Percentiles rank a stretch among this genome's conserved stretches.
Evolutionary conservation across 2,797 vertebrate species (phyloP).

Genomic region (Neoniphon sammara): DNA sequence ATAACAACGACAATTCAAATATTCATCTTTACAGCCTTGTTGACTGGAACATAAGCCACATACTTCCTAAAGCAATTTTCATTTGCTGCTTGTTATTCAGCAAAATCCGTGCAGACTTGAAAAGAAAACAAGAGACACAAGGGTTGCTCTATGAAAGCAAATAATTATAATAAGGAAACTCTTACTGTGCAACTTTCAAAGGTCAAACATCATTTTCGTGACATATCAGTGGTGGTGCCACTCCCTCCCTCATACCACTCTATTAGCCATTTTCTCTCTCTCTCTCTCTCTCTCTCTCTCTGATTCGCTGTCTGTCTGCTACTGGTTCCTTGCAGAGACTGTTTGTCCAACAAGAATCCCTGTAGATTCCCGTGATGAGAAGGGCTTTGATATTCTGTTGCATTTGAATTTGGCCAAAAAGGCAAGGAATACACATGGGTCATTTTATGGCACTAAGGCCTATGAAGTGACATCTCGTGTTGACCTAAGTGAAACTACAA

Average conservation of each 20-base stretch:
- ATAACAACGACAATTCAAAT: background rate
- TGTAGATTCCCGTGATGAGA: slow-evolving; percentile 92
- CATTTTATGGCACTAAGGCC: slow-evolving; percentile 88
- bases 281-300: background rate
- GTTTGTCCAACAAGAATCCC: slow-evolving; percentile 94
- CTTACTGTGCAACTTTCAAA: background rate
- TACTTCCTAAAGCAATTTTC: background rate
- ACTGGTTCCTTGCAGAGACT: slow-evolving; percentile 85
- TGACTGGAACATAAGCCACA: slow-evolving; percentile 7
- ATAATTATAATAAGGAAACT: background rate
- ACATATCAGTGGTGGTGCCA: background rate
- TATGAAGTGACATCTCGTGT: slow-evolving; percentile 90
- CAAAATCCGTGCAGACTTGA: background rate
- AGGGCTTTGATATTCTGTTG: slow-evolving; percentile 95
- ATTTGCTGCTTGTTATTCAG: background rate
- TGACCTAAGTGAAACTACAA: slow-evolving; percentile 92
- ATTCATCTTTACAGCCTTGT: slow-evolving; percentile 7
- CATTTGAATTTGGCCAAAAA: slow-evolving; percentile 94
- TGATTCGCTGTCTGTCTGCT: slow-evolving; percentile 9
- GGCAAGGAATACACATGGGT: slow-evolving; percentile 89
- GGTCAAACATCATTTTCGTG: slow-evolving; percentile 17
- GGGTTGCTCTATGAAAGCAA: background rate
- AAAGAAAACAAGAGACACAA: slow-evolving; percentile 1
- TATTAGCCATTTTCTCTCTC: background rate
- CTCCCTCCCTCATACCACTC: background rate